Evolutionary conservation across 1,140 invertebrate species (phyloP).

Genomic region (Pissodes strobi): DNA sequence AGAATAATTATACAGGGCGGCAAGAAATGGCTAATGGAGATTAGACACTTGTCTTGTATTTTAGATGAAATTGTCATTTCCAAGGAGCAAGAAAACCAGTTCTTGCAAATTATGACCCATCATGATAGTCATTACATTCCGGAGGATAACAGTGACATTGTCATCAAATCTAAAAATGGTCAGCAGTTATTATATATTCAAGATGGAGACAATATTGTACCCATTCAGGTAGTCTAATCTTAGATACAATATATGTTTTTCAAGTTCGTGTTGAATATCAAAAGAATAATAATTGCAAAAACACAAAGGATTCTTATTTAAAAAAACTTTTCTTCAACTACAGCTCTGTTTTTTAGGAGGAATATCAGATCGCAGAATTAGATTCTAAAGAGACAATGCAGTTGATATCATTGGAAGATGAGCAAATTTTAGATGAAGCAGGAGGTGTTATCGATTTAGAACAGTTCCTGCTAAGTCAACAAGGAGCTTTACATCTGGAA

Average conservation of each 20-base stretch:
- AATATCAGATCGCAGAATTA: slow-evolving; percentile 36
- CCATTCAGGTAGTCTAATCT: neutral
- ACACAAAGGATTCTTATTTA: no score
- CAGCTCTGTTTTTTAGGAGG: neutral
- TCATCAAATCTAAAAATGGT: no score
- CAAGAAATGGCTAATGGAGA: no score
- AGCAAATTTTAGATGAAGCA: slow-evolving; percentile 28
- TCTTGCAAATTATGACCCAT: slow-evolving; percentile 3
- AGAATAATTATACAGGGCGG: no score
- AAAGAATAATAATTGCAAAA: no score
- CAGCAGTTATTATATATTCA: no score
- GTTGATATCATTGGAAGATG: slow-evolving; percentile 19
- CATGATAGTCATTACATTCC: slow-evolving; percentile 27
- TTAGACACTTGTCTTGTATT: no score
- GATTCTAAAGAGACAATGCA: slow-evolving; percentile 14
- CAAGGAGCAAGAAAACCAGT: slow-evolving; percentile 4
- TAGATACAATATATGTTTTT: neutral
- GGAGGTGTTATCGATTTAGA: slow-evolving; percentile 23
- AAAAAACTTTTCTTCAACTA: no score
- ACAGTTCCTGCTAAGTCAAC: slow-evolving; percentile 21
- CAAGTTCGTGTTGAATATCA: no score
- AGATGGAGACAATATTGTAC: neutral
- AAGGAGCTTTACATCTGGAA: neutral
- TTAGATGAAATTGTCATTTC: slow-evolving; percentile 24
- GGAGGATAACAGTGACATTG: slow-evolving; percentile 9